phyloP scores from a whole-genome alignment of 1,140 invertebrate species.

The Camponotus pennsylvanicus region DNA sequence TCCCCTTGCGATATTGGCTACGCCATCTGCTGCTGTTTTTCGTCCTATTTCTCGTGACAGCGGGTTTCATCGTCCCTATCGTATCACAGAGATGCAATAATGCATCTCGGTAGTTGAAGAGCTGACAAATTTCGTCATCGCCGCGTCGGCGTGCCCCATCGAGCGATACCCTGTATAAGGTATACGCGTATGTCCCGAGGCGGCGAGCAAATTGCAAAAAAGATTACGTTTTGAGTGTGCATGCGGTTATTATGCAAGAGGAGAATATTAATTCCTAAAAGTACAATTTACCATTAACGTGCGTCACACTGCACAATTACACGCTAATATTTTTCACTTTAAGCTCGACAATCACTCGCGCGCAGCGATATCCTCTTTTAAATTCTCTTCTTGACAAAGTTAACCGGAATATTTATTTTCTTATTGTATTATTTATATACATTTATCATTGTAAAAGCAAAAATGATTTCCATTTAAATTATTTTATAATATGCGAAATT shows the following conservation, averaged over 20 bases:
- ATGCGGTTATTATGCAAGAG: not conserved
- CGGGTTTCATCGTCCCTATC: slow-evolving; percentile 56
- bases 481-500: not conserved
- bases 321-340: not conserved
- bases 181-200: not conserved
- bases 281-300: slow-evolving; percentile 2
- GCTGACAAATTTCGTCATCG: slow-evolving; percentile 60
- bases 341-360: not conserved
- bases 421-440: not conserved
- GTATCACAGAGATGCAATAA: slow-evolving; percentile 59
- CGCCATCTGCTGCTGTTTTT: slow-evolving; percentile 60
- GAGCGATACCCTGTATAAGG: slow-evolving; percentile 4
- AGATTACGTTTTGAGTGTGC: slow-evolving; percentile 24
- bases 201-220: slow-evolving; percentile 20
- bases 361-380: not conserved
- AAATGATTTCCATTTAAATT: not conserved
- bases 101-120: slow-evolving; percentile 54
- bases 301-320: not conserved
- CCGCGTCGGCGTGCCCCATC: slow-evolving; percentile 40
- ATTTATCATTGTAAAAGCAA: not conserved
- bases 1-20: slow-evolving; percentile 57
- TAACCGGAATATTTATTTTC: not conserved
- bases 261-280: not conserved
- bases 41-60: slow-evolving; percentile 61
- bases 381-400: not conserved